Evolutionary conservation across 2,797 vertebrate species (phyloP).

Genomic region (Pipistrellus kuhlii): DNA sequence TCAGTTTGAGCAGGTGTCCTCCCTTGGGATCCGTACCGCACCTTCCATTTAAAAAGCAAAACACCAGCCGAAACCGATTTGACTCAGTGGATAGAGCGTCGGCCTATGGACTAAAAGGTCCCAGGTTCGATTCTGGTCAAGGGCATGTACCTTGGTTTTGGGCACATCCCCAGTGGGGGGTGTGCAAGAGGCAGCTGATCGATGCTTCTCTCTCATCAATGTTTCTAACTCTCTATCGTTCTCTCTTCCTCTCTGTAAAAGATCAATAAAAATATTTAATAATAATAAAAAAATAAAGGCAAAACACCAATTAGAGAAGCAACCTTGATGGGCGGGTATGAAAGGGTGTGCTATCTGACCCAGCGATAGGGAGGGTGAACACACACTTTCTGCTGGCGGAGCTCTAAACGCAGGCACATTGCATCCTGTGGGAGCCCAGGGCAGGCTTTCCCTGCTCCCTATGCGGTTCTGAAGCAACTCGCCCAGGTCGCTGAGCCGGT

Average conservation of each 20-base stretch:
- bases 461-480: neutral
- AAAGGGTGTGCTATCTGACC: neutral
- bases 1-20: neutral
- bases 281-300: too few relatives aligned
- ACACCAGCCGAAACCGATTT: neutral
- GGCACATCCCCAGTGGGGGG: too few relatives aligned
- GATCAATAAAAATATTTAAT: too few relatives aligned
- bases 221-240: too few relatives aligned
- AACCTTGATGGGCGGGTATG: neutral
- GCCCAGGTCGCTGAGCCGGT: neutral
- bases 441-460: neutral
- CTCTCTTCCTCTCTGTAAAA: too few relatives aligned
- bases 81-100: too few relatives aligned
- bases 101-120: too few relatives aligned
- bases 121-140: too few relatives aligned
- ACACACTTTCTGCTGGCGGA: neutral
- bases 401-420: conserved; percentile 37
- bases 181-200: too few relatives aligned
- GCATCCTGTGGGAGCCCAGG: neutral
- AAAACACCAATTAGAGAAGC: neutral
- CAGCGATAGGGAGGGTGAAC: neutral
- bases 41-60: conserved; percentile 18
- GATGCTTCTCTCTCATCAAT: too few relatives aligned
- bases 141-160: too few relatives aligned
- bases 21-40: neutral